phyloP scores from a whole-genome alignment of 2,888 invertebrate species.

The Troglohyphantes excavatus region DNA sequence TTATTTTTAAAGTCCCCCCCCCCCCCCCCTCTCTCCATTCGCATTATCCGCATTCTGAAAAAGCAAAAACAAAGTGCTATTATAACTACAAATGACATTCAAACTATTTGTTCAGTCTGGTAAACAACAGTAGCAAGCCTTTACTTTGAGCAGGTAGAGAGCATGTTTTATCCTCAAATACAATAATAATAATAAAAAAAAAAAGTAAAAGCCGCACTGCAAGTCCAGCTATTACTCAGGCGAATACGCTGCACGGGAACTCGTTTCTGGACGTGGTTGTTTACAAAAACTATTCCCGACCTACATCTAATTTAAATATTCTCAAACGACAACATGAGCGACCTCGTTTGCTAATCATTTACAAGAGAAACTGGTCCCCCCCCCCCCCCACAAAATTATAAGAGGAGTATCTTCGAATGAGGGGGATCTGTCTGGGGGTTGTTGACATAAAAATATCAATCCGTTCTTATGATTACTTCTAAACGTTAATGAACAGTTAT shows the following conservation, averaged over 20 bases:
- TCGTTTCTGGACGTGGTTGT: not conserved
- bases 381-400: no score
- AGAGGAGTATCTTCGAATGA: no score
- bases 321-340: conserved; percentile 44
- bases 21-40: no score
- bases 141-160: not conserved
- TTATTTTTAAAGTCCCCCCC: no score
- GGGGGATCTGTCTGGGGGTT: no score
- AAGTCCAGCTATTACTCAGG: not conserved
- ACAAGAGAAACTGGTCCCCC: conserved; percentile 44
- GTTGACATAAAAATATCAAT: no score
- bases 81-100: no score
- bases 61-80: no score
- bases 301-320: conserved; percentile 63
- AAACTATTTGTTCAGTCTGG: conserved; percentile 16
- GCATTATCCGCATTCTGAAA: no score
- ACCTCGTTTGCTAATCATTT: conserved; percentile 55
- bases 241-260: not conserved
- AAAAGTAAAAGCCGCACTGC: not conserved
- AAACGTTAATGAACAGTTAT: no score
- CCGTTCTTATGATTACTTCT: no score
- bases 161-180: not conserved
- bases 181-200: not conserved
- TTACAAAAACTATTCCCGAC: conserved; percentile 50
- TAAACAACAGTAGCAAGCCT: not conserved